A percentile compares a stretch with the other conserved stretches of the same genome.
These are phyloP conservation scores for Apomyelois bistriatella DNA, from an alignment of 2,888 invertebrate genomes.

Conservation along the genomic window DNA sequence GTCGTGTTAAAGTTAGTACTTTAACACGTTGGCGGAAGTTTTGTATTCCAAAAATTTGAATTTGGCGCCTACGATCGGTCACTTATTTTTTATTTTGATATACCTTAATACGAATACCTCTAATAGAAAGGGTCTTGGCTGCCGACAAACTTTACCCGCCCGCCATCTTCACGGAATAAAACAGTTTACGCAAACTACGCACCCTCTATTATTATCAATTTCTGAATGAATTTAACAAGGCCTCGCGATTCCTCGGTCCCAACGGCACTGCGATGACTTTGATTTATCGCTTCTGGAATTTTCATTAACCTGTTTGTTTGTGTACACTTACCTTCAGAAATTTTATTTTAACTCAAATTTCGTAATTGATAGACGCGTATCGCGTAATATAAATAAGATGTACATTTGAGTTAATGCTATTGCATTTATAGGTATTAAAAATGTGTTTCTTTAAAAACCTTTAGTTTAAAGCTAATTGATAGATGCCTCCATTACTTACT, in stretches of 20 bases:
- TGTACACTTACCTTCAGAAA: background rate
- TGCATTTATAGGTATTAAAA: too few species aligned
- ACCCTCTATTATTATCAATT: constrained; percentile 64
- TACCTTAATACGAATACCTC: too few species aligned
- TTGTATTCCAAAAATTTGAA: too few species aligned
- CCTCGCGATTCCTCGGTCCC: background rate
- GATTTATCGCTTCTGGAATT: constrained; percentile 8
- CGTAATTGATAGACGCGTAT: background rate
- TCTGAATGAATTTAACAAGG: constrained; percentile 40
- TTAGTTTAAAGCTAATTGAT: too few species aligned
- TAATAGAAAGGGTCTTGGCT: too few species aligned
- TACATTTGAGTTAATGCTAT: background rate
- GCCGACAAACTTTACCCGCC: constrained; percentile 35
- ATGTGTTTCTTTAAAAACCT: too few species aligned
- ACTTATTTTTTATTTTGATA: too few species aligned
- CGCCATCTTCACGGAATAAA: constrained; percentile 69
- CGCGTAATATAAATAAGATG: background rate
- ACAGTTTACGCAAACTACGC: constrained; percentile 56
- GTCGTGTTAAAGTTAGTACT: too few species aligned
- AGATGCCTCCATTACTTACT: too few species aligned
- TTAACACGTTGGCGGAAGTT: too few species aligned
- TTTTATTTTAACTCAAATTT: background rate
- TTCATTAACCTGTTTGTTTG: constrained; percentile 3
- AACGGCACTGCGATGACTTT: background rate
- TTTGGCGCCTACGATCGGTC: too few species aligned